phyloP scores from a whole-genome alignment of 2,888 invertebrate genomes.

The Zaprionus bogoriensis region DNA sequence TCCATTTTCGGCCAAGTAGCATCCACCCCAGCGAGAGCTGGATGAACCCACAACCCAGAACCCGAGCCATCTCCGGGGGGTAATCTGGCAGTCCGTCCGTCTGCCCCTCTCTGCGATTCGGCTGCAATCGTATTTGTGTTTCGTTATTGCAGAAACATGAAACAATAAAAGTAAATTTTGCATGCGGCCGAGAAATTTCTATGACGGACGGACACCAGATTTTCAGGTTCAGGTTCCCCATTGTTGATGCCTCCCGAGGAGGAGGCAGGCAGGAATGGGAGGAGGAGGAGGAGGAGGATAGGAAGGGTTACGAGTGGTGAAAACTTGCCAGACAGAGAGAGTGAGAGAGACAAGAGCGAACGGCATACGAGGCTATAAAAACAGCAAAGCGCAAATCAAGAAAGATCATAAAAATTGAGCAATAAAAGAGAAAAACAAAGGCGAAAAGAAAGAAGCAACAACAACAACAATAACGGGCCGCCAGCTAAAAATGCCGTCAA shows the following conservation, averaged over 20 bases:
- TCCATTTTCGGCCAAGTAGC: constrained; percentile 36
- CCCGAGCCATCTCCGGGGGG: no score
- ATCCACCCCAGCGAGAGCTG: no score
- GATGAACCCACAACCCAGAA: no score
- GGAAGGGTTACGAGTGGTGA: constrained; percentile 41
- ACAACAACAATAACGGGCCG: constrained; percentile 32
- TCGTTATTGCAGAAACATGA: constrained; percentile 33
- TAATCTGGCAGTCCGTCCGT: no score
- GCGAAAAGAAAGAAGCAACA: constrained; percentile 11
- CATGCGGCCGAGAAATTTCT: constrained; percentile 53
- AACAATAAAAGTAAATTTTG: constrained; percentile 58
- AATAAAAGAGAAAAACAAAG: constrained; percentile 41
- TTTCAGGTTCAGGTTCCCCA: constrained; percentile 37
- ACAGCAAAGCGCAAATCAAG: constrained; percentile 63
- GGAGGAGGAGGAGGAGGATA: no score
- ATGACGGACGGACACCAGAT: constrained; percentile 51
- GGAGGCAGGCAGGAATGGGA: no score
- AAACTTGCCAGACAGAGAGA: constrained; percentile 42
- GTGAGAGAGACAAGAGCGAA: neutral
- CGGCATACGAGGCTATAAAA: constrained; percentile 41
- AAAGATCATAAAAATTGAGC: constrained; percentile 62
- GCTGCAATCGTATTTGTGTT: constrained; percentile 37
- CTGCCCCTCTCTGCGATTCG: no score
- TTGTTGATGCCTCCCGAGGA: neutral
- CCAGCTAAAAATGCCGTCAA: constrained; percentile 58